Base-by-base conservation (phyloP, 2,797 vertebrate species). In the Channa striata region DNA sequence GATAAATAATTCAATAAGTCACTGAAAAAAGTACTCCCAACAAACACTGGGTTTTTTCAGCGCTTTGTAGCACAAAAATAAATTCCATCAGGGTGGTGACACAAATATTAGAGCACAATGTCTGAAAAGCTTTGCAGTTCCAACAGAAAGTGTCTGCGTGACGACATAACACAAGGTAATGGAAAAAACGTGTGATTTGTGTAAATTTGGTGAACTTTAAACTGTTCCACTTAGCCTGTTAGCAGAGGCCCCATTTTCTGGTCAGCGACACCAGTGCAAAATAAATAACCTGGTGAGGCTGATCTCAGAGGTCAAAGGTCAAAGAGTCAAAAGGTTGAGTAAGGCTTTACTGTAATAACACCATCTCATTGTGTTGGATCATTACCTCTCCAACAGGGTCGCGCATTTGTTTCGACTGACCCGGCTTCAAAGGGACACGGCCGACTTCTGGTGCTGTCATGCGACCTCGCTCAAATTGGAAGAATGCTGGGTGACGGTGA, bases 281-380 rank as follows among this genome's bases (percentile, higher is more conserved):
- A 58, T 59, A 50, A 68, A 21, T 37, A 36, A 21, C 21, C 50
- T 30, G 6, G 37, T 51, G 43, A 37, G 52, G 44, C 34, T 2
- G 2, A 53, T 49, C 1, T 57, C 53, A n/a, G 49, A 57, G 74
- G 79, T 85, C 65, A 85, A 74, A 80, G 84, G 77, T 56, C 68
- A 78, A 59, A 65, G 59, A 59, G 74, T 39, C 42, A 36, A 52
- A 72, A 70, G 64, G 72, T 58, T 34, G 36, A 67, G 42, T 47
- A 7, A 20, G 77, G 57, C 72, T 77, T 65, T 51, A 79, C 72
- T 80, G 74, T 82, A 74, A 80, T 66, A 81, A 81, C 81, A 84
- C 37, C 25, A 0, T 1, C 77, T 85, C 71, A 60, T 83, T 85
- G 79, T 11, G 3, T 43, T 59, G 37, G 64, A 39, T 63, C 59